Conservation (phyloP, 30 jellyfish, hydroid and myxozoan genomes). For the Aurelia sp. region DNA sequence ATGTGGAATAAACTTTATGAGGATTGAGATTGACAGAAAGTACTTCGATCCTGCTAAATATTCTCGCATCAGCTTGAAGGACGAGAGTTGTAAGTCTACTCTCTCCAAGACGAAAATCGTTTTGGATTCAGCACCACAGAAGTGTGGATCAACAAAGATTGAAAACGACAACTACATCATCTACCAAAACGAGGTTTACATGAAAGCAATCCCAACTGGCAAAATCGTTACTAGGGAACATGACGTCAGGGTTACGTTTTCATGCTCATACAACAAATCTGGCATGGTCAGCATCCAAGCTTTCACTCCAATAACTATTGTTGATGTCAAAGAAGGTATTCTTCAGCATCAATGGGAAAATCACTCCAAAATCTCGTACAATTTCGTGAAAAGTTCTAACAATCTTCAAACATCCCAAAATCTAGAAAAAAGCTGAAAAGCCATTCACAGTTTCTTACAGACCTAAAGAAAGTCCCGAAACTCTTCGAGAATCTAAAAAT, state of each 20-base stretch:
- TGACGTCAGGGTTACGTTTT: constrained; percentile 23
- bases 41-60: constrained; percentile 16
- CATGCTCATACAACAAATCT: constrained; percentile 31
- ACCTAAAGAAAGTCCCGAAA: too few relatives aligned
- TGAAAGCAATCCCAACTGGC: constrained; percentile 26
- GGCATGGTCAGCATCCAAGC: background rate
- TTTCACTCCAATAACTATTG: constrained; percentile 20
- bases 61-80: constrained; percentile 19
- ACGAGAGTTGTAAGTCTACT: constrained; percentile 14
- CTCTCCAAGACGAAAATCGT: constrained; percentile 5
- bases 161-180: constrained; percentile 29
- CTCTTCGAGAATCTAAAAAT: too few relatives aligned
- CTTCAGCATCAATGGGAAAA: too few relatives aligned
- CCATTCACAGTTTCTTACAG: too few relatives aligned
- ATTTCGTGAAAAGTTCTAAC: too few relatives aligned
- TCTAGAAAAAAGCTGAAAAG: too few relatives aligned
- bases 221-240: constrained; percentile 32
- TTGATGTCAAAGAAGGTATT: constrained; percentile 42
- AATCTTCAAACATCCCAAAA: too few relatives aligned
- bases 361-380: too few relatives aligned
- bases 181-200: constrained; percentile 47
- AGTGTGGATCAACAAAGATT: constrained; percentile 24
- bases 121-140: constrained; percentile 30
- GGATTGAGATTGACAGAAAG: constrained; percentile 36
- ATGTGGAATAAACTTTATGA: constrained; percentile 33